These are phyloP conservation scores for Poeciliopsis gracilis DNA, from an alignment of 2,797 vertebrate species.

Conservation along the genomic window DNA sequence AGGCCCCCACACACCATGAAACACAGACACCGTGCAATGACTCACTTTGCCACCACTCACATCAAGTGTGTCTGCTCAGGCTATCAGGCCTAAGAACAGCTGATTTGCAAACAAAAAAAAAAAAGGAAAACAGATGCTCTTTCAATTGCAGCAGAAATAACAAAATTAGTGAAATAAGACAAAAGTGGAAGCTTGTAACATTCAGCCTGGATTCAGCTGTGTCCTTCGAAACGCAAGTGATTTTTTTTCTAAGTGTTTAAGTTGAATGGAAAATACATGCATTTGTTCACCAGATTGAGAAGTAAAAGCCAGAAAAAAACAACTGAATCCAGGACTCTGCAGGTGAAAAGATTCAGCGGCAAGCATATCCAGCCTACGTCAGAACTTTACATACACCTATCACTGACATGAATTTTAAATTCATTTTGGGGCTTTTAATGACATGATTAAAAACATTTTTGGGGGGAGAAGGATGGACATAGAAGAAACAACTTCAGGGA, in stretches of 20 bases:
- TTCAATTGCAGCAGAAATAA: constrained; percentile 80
- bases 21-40: constrained; percentile 95
- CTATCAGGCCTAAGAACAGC: constrained; percentile 99
- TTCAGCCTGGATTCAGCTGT: constrained; percentile 74
- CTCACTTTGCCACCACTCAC: constrained; percentile 99
- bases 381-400: constrained; percentile 2
- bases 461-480: background rate
- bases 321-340: constrained; percentile 82
- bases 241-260: constrained; percentile 22
- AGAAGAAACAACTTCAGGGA: background rate
- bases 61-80: constrained; percentile 99
- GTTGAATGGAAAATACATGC: constrained; percentile 38
- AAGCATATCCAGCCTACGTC: constrained; percentile 64
- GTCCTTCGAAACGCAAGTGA: constrained; percentile 56
- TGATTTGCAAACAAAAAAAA: constrained; percentile 90
- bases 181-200: constrained; percentile 77
- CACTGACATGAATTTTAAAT: background rate
- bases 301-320: constrained; percentile 72
- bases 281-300: constrained; percentile 51
- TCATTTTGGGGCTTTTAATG: background rate
- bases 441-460: background rate
- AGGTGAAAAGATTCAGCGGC: constrained; percentile 79
- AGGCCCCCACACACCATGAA: constrained; percentile 70
- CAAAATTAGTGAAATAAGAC: constrained; percentile 75
- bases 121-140: constrained; percentile 90